Conservation (phyloP, 2,797 vertebrate genomes). For the Falco concolor region DNA sequence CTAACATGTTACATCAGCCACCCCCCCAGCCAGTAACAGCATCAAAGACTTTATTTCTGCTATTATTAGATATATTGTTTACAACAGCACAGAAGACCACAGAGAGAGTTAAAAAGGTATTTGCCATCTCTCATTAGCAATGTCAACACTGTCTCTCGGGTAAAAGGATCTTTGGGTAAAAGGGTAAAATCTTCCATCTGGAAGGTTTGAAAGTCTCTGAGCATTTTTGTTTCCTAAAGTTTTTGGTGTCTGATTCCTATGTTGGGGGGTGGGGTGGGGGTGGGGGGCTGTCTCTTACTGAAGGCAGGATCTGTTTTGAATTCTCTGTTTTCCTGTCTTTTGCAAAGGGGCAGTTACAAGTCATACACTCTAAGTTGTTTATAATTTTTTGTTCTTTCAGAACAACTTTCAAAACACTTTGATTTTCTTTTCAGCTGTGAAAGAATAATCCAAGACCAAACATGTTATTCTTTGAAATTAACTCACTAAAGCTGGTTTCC, state of each 20-base stretch:
- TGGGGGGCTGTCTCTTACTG: neutral
- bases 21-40: neutral
- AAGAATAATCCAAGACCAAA: slow-evolving; percentile 64
- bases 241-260: neutral
- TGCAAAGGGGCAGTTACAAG: slow-evolving; percentile 27
- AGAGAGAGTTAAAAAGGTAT: slow-evolving; percentile 26
- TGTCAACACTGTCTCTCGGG: neutral
- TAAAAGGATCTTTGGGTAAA: neutral
- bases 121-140: slow-evolving; percentile 3
- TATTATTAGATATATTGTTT: neutral
- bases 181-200: slow-evolving; percentile 15
- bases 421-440: slow-evolving; percentile 66
- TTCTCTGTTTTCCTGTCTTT: neutral
- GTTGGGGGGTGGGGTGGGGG: neutral
- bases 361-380: slow-evolving; percentile 41
- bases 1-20: neutral
- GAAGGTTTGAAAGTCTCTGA: neutral
- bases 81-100: slow-evolving; percentile 2
- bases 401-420: slow-evolving; percentile 55
- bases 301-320: neutral
- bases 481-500: slow-evolving; percentile 45
- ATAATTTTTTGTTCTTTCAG: slow-evolving; percentile 56
- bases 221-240: neutral
- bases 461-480: slow-evolving; percentile 72
- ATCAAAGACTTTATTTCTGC: slow-evolving; percentile 12